Evolutionary conservation across 2,888 invertebrate species (phyloP).

Genomic region (Diplazon laetatorius): DNA sequence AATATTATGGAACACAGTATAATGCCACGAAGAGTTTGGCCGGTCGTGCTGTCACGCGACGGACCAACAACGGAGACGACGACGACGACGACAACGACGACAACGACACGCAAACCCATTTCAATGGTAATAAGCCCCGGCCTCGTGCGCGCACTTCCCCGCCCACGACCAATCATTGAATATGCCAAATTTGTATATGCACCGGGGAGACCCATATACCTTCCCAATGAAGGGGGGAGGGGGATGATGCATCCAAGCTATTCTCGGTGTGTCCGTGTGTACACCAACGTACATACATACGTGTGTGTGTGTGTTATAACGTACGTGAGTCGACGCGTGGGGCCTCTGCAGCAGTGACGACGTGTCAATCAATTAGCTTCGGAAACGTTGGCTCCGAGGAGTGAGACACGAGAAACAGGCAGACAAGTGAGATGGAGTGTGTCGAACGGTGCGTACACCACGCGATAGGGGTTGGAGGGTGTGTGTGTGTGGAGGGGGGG

Average conservation of each 20-base stretch:
- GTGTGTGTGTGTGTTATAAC: neutral
- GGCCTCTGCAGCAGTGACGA: conserved; percentile 45
- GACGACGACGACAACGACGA: conserved; percentile 62
- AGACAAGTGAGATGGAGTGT: conserved; percentile 11
- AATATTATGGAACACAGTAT: conserved; percentile 36
- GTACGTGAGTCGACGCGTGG: conserved; percentile 34
- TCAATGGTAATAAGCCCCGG: conserved; percentile 68
- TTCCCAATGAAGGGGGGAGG: too few species aligned
- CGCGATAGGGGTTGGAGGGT: neutral
- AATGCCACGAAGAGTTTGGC: conserved; percentile 36
- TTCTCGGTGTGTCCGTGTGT: conserved; percentile 9
- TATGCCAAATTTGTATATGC: conserved; percentile 78
- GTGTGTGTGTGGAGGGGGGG: neutral
- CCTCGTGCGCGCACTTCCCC: conserved; percentile 49
- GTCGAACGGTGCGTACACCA: neutral
- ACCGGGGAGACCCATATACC: conserved; percentile 66
- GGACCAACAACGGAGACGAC: too few species aligned
- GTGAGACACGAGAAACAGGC: conserved; percentile 34
- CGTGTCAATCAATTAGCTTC: conserved; percentile 64
- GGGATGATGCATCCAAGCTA: too few species aligned
- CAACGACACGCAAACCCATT: conserved; percentile 66
- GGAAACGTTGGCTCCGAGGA: conserved; percentile 42
- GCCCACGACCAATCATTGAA: conserved; percentile 74
- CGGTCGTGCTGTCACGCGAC: conserved; percentile 64
- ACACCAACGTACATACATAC: neutral